phyloP scores from a whole-genome alignment of 2,113 vertebrate genomes.

The Syrmaticus mikado region DNA sequence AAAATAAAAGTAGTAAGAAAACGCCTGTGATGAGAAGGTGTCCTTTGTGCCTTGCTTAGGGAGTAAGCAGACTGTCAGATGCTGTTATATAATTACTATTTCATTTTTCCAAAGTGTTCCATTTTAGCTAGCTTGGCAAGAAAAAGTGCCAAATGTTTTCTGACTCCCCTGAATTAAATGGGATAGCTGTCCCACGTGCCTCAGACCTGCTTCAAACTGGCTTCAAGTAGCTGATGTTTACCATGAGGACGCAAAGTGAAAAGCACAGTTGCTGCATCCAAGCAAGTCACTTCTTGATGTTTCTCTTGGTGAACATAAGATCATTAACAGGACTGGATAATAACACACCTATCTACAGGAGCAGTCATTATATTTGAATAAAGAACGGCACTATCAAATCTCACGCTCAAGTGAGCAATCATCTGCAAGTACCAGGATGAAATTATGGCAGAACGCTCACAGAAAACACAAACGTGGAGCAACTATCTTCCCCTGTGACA shows the following conservation, averaged over 20 bases:
- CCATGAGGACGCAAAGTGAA: neutral
- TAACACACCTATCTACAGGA: neutral
- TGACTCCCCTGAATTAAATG: neutral
- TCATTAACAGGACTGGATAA: neutral
- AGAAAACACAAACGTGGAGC: neutral
- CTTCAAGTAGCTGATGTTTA: neutral
- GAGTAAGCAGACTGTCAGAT: neutral
- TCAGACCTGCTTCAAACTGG: neutral
- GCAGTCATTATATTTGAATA: neutral
- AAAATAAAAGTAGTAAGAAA: neutral
- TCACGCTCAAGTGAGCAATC: neutral
- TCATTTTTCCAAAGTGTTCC: neutral
- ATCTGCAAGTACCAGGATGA: neutral
- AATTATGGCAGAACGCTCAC: neutral
- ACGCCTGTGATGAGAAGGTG: accelerated
- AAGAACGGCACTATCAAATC: neutral
- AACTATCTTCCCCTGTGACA: neutral
- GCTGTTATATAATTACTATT: neutral
- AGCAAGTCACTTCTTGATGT: neutral
- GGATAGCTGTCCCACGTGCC: neutral
- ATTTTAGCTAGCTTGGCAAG: neutral
- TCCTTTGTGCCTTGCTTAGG: neutral
- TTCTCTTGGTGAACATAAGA: neutral
- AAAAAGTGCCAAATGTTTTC: conserved; percentile 7
- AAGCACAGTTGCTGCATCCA: neutral